These are phyloP conservation scores for Drosophila villosipedis DNA, from an alignment of 2,888 invertebrate species.

Conservation along the genomic window DNA sequence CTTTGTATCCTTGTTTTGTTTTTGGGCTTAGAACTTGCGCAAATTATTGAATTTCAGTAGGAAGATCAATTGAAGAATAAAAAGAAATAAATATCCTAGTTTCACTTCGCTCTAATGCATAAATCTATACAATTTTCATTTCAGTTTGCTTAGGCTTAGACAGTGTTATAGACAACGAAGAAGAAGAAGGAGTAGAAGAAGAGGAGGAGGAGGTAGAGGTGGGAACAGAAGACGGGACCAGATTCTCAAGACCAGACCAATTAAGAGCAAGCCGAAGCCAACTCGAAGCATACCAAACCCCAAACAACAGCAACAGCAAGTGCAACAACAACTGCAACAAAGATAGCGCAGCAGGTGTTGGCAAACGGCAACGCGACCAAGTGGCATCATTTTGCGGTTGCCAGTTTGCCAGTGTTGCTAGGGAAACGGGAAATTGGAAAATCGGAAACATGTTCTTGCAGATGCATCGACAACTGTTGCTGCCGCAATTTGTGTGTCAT, in stretches of 20 bases:
- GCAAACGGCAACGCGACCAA: conserved; percentile 54
- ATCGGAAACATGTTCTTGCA: conserved; percentile 79
- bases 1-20: not conserved
- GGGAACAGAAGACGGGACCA: conserved; percentile 14
- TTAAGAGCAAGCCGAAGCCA: conserved; percentile 28
- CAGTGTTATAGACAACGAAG: not conserved
- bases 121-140: conserved; percentile 2
- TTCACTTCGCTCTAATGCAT: not conserved
- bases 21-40: not conserved
- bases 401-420: conserved; percentile 21
- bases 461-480: conserved; percentile 59
- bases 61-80: not conserved
- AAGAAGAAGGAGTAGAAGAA: no score
- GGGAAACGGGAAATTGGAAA: conserved; percentile 67
- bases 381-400: conserved; percentile 74
- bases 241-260: conserved; percentile 40
- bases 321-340: not conserved
- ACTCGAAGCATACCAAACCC: conserved; percentile 1
- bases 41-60: not conserved
- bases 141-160: conserved; percentile 22
- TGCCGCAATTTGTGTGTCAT: conserved; percentile 75
- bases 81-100: not conserved
- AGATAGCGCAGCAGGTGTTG: conserved; percentile 48
- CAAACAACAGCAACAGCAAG: conserved; percentile 5
- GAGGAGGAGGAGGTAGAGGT: not conserved